Evolutionary conservation across 2,113 vertebrate species (phyloP).

Genomic region (Pao palembangensis): DNA sequence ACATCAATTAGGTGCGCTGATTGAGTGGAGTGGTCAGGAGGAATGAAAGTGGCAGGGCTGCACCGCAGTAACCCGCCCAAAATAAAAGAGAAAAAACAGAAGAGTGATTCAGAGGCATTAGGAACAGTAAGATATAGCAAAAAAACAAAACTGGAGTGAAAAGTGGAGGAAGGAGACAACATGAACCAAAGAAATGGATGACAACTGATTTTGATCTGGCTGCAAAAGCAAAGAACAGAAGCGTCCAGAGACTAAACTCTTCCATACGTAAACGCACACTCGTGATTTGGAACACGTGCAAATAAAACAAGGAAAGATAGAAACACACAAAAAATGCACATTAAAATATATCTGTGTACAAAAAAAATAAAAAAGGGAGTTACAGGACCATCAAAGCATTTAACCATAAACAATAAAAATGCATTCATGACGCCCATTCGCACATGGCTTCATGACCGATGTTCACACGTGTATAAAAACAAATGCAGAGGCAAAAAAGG

Average conservation of each 20-base stretch:
- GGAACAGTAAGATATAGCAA: not conserved
- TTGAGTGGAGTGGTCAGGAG: slow-evolving; percentile 9
- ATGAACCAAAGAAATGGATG: not conserved
- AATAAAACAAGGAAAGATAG: slow-evolving; percentile 14
- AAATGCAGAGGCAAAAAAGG: slow-evolving; percentile 23
- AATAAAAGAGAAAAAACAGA: not conserved
- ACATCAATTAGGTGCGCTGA: slow-evolving; percentile 31
- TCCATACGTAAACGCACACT: slow-evolving; percentile 33
- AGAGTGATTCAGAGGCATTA: slow-evolving; percentile 11
- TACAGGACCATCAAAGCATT: not conserved
- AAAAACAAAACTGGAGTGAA: not conserved
- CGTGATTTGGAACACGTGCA: slow-evolving; percentile 26
- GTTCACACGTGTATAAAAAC: slow-evolving; percentile 24
- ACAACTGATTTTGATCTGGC: slow-evolving; percentile 10
- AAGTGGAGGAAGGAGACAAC: not conserved
- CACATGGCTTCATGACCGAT: slow-evolving; percentile 51
- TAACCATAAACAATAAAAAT: not conserved
- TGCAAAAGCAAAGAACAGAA: slow-evolving; percentile 15
- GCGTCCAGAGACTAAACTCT: slow-evolving; percentile 1
- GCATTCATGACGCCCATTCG: slow-evolving; percentile 37
- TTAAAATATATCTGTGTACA: slow-evolving; percentile 23
- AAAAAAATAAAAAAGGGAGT: slow-evolving; percentile 28
- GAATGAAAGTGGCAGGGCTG: slow-evolving; percentile 21
- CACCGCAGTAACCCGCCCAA: slow-evolving; percentile 13
- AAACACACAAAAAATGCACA: slow-evolving; percentile 37